These are phyloP conservation scores for Drosophila saltans DNA, from an alignment of 1,140 invertebrate genomes.

Conservation along the genomic window DNA sequence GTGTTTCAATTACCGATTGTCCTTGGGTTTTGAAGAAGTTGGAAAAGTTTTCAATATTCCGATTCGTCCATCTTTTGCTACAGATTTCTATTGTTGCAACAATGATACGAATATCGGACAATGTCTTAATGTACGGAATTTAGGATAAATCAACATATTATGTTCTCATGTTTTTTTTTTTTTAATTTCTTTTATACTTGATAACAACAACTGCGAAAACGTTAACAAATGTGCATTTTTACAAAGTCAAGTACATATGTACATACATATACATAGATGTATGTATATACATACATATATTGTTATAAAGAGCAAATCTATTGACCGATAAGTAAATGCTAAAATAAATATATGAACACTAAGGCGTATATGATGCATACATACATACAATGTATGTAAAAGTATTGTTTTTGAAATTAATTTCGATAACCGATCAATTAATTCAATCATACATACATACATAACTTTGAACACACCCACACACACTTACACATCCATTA, in stretches of 20 bases:
- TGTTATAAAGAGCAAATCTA: slow-evolving; percentile 13
- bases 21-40: not conserved
- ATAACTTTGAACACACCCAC: not conserved
- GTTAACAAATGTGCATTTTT: slow-evolving; percentile 12
- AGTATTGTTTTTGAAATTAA: not conserved
- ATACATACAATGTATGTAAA: not conserved
- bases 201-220: slow-evolving; percentile 6
- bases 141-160: not conserved
- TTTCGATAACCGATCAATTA: not conserved
- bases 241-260: not conserved
- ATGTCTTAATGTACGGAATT: not conserved
- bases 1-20: too few species aligned
- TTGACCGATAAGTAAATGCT: not conserved
- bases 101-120: not conserved
- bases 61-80: too few species aligned
- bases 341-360: not conserved
- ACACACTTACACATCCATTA: slow-evolving; percentile 19
- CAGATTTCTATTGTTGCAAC: not conserved
- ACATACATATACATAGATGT: not conserved
- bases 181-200: not conserved
- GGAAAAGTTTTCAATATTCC: too few species aligned
- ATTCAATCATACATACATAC: slow-evolving; percentile 16
- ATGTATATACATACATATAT: slow-evolving; percentile 30
- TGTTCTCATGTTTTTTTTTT: not conserved
- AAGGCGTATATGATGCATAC: not conserved